Evolutionary conservation across 1,140 invertebrate species (phyloP).

Genomic region (Camponotus floridanus): DNA sequence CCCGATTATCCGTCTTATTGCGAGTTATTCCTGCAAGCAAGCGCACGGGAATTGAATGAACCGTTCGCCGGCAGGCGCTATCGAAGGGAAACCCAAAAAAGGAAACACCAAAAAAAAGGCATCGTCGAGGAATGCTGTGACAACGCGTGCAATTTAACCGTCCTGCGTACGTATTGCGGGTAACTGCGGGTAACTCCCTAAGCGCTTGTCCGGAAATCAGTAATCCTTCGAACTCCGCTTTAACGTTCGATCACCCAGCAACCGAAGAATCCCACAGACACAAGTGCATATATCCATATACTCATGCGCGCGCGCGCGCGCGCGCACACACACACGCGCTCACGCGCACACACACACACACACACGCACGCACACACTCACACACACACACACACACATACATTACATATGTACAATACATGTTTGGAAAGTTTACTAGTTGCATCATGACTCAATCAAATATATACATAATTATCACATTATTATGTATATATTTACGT

Average conservation of each 20-base stretch:
- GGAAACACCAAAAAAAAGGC: no score
- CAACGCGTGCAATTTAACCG: slow-evolving; percentile 82
- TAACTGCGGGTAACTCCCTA: not conserved
- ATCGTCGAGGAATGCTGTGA: slow-evolving; percentile 86
- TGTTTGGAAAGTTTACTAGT: not conserved
- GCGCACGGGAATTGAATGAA: no score
- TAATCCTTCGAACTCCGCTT: slow-evolving; percentile 52
- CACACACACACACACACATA: not conserved
- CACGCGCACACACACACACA: not conserved
- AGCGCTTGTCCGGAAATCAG: slow-evolving; percentile 25
- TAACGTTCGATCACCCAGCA: slow-evolving; percentile 48
- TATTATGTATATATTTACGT: slow-evolving; percentile 42
- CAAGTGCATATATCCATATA: not conserved
- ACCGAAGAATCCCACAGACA: slow-evolving; percentile 27
- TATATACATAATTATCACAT: no score
- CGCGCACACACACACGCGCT: slow-evolving; percentile 7
- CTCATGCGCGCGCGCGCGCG: no score
- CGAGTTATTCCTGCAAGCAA: no score
- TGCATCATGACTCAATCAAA: slow-evolving; percentile 44
- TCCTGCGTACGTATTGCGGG: slow-evolving; percentile 84
- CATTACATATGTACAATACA: slow-evolving; percentile 15
- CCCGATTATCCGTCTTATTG: no score
- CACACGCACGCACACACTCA: not conserved
- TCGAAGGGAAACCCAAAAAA: slow-evolving; percentile 79
- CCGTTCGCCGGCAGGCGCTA: slow-evolving; percentile 77